These are phyloP conservation scores for Fukomys damarensis DNA, from an alignment of 2,113 vertebrate genomes.

Conservation along the genomic window DNA sequence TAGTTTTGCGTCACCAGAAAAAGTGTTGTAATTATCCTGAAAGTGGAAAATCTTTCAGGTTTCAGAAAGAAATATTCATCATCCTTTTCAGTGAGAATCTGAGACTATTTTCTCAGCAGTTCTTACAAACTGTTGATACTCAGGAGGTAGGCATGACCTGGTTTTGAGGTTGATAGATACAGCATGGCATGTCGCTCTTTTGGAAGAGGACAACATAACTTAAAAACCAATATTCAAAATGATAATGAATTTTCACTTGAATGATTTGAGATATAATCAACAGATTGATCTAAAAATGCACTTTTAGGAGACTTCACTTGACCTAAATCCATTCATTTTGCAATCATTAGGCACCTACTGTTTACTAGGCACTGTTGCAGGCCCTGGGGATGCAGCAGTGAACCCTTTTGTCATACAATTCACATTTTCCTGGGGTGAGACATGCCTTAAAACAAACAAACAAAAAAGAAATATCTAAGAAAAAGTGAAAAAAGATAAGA, in stretches of 20 bases:
- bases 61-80: neutral
- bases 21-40: neutral
- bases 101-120: conserved; percentile 16
- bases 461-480: neutral
- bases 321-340: neutral
- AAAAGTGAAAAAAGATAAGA: neutral
- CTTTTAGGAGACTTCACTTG: conserved; percentile 1
- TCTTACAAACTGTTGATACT: neutral
- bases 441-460: neutral
- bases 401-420: neutral
- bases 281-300: conserved; percentile 35
- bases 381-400: neutral
- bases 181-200: conserved; percentile 39
- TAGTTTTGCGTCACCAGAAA: conserved; percentile 29
- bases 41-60: neutral
- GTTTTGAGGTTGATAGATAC: conserved; percentile 52
- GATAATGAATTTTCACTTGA: conserved; percentile 10
- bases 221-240: neutral
- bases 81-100: conserved; percentile 8
- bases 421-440: neutral
- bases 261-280: neutral
- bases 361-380: neutral
- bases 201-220: conserved; percentile 40
- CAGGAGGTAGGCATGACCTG: conserved; percentile 37
- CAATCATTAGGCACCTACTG: neutral